These are phyloP conservation scores for Xiphophorus hellerii DNA, from an alignment of 2,113 vertebrate species.

Conservation along the genomic window DNA sequence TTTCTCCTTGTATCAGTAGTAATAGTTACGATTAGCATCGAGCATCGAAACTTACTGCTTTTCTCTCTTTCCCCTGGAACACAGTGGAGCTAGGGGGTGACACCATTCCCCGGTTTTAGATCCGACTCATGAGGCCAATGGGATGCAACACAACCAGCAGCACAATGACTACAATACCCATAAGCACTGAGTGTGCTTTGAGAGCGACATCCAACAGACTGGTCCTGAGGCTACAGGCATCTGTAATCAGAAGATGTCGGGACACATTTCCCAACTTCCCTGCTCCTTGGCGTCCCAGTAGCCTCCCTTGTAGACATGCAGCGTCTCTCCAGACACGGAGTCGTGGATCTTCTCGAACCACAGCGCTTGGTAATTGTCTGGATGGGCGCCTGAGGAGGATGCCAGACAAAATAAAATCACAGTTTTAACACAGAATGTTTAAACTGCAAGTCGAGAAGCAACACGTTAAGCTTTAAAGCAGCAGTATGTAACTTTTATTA, in stretches of 20 bases:
- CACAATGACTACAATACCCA: constrained; percentile 20
- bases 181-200: constrained; percentile 6
- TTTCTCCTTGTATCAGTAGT: not conserved
- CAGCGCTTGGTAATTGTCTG: constrained; percentile 88
- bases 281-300: constrained; percentile 94
- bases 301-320: constrained; percentile 91
- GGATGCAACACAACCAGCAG: constrained; percentile 3
- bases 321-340: constrained; percentile 84
- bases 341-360: constrained; percentile 93
- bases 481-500: too few species aligned
- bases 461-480: constrained; percentile 5
- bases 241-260: constrained; percentile 86
- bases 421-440: constrained; percentile 6
- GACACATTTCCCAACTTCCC: constrained; percentile 87
- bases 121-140: not conserved
- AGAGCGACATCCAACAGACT: constrained; percentile 20
- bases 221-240: constrained; percentile 16
- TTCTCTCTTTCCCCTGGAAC: not conserved
- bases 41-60: not conserved
- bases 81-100: not conserved
- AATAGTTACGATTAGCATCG: not conserved
- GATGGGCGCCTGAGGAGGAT: constrained; percentile 76
- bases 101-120: not conserved
- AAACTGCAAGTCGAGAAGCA: not conserved
- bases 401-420: not conserved